phyloP scores from a whole-genome alignment of 2,113 vertebrate species.

The Podiceps cristatus region DNA sequence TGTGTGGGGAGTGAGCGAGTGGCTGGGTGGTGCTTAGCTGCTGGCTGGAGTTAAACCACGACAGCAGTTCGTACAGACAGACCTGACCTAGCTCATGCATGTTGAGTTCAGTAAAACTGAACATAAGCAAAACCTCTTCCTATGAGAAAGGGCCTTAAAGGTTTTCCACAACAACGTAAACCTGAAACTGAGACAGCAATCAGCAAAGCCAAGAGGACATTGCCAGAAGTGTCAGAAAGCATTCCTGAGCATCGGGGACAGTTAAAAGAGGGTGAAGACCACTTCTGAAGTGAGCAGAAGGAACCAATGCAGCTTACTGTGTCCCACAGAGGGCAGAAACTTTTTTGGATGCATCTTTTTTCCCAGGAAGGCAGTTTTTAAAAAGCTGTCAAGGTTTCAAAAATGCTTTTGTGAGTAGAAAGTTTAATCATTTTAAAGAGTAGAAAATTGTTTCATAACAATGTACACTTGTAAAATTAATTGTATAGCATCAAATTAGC shows the following conservation, averaged over 20 bases:
- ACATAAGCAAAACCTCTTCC: background rate
- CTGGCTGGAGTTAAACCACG: no score
- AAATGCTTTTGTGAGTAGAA: background rate
- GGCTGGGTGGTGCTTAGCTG: no score
- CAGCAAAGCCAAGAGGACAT: background rate
- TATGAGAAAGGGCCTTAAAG: background rate
- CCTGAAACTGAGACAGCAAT: background rate
- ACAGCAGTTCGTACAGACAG: background rate
- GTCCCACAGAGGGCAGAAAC: background rate
- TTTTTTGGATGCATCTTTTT: background rate
- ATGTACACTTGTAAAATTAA: conserved; percentile 61
- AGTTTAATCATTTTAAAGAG: conserved; percentile 42
- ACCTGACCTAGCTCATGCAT: background rate
- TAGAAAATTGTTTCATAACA: conserved; percentile 58
- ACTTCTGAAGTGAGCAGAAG: background rate
- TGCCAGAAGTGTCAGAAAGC: background rate
- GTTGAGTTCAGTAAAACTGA: background rate
- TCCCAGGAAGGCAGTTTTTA: background rate
- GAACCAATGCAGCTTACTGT: background rate
- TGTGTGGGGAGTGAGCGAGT: no score
- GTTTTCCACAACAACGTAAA: background rate
- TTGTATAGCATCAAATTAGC: conserved; percentile 56
- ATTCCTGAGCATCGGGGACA: background rate
- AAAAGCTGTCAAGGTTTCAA: conserved; percentile 4
- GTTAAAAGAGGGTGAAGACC: background rate